Evolutionary conservation across 1,140 invertebrate species (phyloP).

Genomic region (Ceratosolen fusciceps): DNA sequence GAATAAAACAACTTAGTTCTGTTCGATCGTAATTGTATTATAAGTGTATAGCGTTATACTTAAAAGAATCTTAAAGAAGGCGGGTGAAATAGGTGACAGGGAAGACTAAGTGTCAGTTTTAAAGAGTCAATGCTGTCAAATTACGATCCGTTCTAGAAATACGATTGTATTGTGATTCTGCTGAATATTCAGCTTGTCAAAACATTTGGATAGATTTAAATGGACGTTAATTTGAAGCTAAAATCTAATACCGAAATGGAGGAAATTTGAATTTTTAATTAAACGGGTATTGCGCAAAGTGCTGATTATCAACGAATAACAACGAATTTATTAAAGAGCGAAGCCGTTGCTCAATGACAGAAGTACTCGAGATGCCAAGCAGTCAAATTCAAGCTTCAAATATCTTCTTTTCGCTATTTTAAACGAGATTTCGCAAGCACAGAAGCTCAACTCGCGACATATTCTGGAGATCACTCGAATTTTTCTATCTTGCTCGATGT

Average conservation of each 20-base stretch:
- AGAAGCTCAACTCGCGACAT: constrained; percentile 4
- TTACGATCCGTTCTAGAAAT: not conserved
- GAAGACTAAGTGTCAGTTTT: constrained; percentile 5
- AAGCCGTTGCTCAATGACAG: not conserved
- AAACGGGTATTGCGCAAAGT: not conserved
- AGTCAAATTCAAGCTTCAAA: not conserved
- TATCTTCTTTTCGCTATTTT: not conserved
- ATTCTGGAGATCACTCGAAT: not conserved
- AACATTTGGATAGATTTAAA: not conserved
- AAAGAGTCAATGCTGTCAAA: not conserved
- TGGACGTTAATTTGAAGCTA: not conserved
- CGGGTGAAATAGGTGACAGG: not conserved
- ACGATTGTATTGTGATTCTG: not conserved
- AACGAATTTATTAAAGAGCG: not conserved
- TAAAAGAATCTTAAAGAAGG: not conserved
- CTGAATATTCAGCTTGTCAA: not conserved
- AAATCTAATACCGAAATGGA: not conserved
- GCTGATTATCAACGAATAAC: too few relatives aligned
- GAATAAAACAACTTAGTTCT: not conserved
- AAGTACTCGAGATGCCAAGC: not conserved
- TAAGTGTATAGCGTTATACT: not conserved
- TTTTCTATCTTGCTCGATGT: not conserved
- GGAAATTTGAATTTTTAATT: constrained; percentile 8
- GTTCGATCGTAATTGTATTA: not conserved
- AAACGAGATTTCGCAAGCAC: constrained; percentile 31